Evolutionary conservation across 64 coral and sea anemone genomes (phyloP), one percentile per base, ranked within the genome.

Genomic region (Stylophora pistillata): DNA sequence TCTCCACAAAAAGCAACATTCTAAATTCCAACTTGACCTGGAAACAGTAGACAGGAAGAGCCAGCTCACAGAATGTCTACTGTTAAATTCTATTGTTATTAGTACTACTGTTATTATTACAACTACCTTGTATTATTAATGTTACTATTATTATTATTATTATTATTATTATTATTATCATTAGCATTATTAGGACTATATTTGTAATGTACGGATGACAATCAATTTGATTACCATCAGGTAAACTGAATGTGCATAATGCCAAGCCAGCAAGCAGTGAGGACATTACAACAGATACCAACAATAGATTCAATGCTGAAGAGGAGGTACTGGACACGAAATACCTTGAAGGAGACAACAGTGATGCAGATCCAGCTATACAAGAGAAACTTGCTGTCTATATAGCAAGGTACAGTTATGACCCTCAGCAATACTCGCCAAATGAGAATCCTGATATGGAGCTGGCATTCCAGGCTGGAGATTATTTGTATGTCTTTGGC

Each of bases 401-500:
- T 53, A 93, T 99, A 74, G 97, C 97, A 13, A 87, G 93, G 30
- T 99, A 95, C 86, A 99, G 93, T 78, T 99, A 99, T 80, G 97
- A 99, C 73, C 97, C 97, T 23, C 60, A 74, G 16, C 97, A 95
- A 53, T 90, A 99, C 60, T 99, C 97, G 2, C 97, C 97, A 23
- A 99, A 99, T 83, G 97, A 99, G 4, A 88, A 92, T 55, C 97
- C 97, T 14, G 90, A 99, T 14, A 91, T 86, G 59, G 97, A 99
- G 74, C 90, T 99, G 25, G 97, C 97, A 9, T 99, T 99, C 88
- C 97, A 99, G 61, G 97, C 97, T 25, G 97, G 97, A 2, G 97
- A 99, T 76, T 99, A 99, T 75, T 71, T 99, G 26, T 99, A 99
- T 72, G 90, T 99, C 30, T 99, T 95, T 93, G 97, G 97, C 20